Conservation (phyloP, 1,140 invertebrate species). For the Hylaeus anthracinus region DNA sequence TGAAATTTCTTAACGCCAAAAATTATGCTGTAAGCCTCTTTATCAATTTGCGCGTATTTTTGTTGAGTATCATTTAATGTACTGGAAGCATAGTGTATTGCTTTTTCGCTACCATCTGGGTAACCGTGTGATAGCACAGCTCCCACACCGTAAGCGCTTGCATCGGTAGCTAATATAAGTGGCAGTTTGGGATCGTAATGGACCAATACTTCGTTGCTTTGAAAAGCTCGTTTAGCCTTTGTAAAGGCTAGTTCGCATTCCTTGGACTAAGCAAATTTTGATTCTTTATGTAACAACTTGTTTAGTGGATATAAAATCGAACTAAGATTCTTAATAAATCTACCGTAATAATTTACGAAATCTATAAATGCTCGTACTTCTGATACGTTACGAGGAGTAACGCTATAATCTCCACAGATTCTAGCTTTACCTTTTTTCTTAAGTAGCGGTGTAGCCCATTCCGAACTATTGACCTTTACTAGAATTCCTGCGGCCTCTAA, state of each 20-base stretch:
- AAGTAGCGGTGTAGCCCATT: neutral
- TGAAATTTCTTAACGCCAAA: constrained; percentile 41
- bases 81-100: constrained; percentile 78
- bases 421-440: neutral
- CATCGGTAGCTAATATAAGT: constrained; percentile 69
- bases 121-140: constrained; percentile 34
- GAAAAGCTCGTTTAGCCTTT: constrained; percentile 62
- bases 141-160: constrained; percentile 30
- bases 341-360: constrained; percentile 44
- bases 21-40: constrained; percentile 75
- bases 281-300: constrained; percentile 55
- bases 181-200: constrained; percentile 72
- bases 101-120: constrained; percentile 61
- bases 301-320: constrained; percentile 53
- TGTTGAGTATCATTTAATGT: constrained; percentile 75
- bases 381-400: neutral
- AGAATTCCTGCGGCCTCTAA: constrained; percentile 56
- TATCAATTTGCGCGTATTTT: constrained; percentile 81
- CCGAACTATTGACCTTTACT: neutral
- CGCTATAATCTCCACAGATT: constrained; percentile 22
- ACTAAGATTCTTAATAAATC: constrained; percentile 39
- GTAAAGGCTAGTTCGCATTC: constrained; percentile 62
- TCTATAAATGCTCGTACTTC: constrained; percentile 39
- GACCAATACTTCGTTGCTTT: constrained; percentile 57
- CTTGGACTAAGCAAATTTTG: constrained; percentile 52